Evolutionary conservation across 2,888 invertebrate species (phyloP), one percentile per base, ranked within the genome.

Genomic region (Tetanocera ferruginea): DNA sequence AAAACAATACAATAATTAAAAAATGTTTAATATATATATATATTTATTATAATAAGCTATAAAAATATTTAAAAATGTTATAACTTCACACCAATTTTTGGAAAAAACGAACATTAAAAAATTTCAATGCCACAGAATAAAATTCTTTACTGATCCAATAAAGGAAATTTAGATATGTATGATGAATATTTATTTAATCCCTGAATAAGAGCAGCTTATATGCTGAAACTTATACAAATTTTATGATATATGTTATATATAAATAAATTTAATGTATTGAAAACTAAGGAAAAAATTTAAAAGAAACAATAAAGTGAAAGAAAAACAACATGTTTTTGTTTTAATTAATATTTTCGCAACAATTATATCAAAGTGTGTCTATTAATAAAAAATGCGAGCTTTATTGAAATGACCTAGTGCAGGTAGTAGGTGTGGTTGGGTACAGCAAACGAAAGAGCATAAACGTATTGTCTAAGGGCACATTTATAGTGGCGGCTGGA

Each of bases 81-180:
- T 28, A 51, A 51, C 25, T 69, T 28, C 69, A 69, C 69, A 52
- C 69, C 69, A 69, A 69, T 69, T 69, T 69, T 69, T 51, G 25
- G 43, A 69, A 52, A 51, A 51, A 43, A 28, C 3, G 19, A 17
- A 67, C 11, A 14, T 14, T n/a, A 9, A 67, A 37, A 19, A 67
- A 67, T 67, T 66, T 43, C 14, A 67, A 67, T 37, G 37, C 37
- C 67, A 67, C 25, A 19, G 28, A 49, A 69, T 25, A 5, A 69
- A 69, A 69, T 11, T 37, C 37, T 37, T 37, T 37, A 37, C 37
- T 5, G 14, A 43, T 43, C 43, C 43, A 43, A 3, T 43, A 43
- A 43, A 43, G 43, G 55, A 19, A 55, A 55, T 23, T 23, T 5
- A 52, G 14, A 34, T 71, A 71, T 57, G 34, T 71, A 71, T 37